phyloP scores from a whole-genome alignment of 2,797 vertebrate genomes.

The Acanthurus lineatus region DNA sequence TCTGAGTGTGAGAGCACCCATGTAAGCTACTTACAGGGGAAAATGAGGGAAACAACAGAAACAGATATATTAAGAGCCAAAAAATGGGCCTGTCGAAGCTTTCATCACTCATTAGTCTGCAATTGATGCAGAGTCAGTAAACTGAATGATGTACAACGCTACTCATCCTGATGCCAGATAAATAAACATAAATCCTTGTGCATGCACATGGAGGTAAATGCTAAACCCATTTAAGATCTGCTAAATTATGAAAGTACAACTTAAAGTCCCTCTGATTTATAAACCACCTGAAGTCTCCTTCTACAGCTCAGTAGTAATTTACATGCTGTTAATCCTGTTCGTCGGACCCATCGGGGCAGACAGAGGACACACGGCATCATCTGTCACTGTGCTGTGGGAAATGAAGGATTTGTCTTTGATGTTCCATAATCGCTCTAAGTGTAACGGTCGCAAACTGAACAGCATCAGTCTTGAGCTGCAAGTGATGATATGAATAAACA shows the following conservation, averaged over 20 bases:
- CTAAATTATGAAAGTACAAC: slow-evolving; percentile 20
- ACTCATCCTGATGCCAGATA: slow-evolving; percentile 12
- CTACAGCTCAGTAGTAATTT: slow-evolving; percentile 42
- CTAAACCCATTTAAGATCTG: slow-evolving; percentile 9
- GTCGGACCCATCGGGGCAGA: slow-evolving; percentile 38
- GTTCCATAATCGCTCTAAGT: slow-evolving; percentile 61
- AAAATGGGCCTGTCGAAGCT: background rate
- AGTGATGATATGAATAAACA: slow-evolving; percentile 34
- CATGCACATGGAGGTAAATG: background rate
- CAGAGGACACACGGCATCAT: slow-evolving; percentile 45
- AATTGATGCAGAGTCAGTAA: slow-evolving; percentile 27
- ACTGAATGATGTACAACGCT: background rate
- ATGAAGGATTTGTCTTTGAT: slow-evolving; percentile 75
- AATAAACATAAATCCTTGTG: background rate
- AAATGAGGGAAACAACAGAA: background rate
- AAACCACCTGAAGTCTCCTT: slow-evolving; percentile 57
- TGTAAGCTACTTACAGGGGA: background rate
- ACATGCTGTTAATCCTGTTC: slow-evolving; percentile 63
- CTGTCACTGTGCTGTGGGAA: slow-evolving; percentile 48
- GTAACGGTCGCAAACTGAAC: slow-evolving; percentile 54
- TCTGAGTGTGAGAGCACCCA: background rate
- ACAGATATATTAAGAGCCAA: background rate
- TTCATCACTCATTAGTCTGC: slow-evolving; percentile 11
- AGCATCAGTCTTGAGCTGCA: slow-evolving; percentile 41
- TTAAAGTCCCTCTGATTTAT: slow-evolving; percentile 1